Conservation (phyloP, 2,113 vertebrate genomes). For the Hippocampus mohnikei region DNA sequence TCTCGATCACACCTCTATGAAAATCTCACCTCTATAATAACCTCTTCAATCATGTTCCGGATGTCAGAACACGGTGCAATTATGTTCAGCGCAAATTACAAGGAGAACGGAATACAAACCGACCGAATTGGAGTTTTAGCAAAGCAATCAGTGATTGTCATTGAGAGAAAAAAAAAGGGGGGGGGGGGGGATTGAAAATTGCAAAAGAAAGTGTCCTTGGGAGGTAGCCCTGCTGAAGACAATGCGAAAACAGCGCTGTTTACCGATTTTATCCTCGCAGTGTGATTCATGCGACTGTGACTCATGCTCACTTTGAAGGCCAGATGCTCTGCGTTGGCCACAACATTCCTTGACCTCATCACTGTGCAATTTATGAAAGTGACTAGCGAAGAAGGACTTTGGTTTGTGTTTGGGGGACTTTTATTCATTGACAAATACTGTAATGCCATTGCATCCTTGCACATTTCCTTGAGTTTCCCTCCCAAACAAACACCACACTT, state of each 20-base stretch:
- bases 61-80: not conserved
- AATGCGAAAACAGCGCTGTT: not conserved
- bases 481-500: not conserved
- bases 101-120: not conserved
- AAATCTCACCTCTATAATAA: too few species aligned
- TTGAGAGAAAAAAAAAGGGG: not conserved
- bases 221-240: not conserved
- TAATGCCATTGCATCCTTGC: not conserved
- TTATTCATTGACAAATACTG: not conserved
- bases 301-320: not conserved
- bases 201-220: slow-evolving; percentile 1
- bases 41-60: not conserved
- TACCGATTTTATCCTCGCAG: not conserved
- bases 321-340: not conserved
- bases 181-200: too few species aligned
- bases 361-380: not conserved
- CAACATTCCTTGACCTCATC: slow-evolving; percentile 3
- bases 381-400: not conserved
- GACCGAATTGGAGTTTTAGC: not conserved
- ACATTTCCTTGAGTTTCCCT: not conserved
- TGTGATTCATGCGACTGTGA: slow-evolving; percentile 1
- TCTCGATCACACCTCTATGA: not conserved
- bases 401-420: not conserved
- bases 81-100: not conserved
- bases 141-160: not conserved